Percentiles rank a stretch among this genome's conserved stretches.
Evolutionary conservation across 1,140 invertebrate genomes (phyloP).

Genomic region (Musca vetustissima): DNA sequence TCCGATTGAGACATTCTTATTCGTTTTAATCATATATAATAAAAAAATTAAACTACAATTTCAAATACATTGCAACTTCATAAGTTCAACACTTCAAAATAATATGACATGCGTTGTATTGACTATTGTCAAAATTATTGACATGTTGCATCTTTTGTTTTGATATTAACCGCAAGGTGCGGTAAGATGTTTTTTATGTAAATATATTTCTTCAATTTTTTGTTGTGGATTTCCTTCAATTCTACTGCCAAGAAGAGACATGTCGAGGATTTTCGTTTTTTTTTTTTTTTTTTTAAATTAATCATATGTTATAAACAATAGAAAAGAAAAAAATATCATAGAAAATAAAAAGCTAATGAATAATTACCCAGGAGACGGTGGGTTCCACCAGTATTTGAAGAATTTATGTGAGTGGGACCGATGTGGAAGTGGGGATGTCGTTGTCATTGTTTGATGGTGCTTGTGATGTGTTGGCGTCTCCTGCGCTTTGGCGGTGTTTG

Average conservation of each 20-base stretch:
- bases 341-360: conserved; percentile 14
- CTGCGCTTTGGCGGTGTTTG: conserved; percentile 1
- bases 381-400: conserved; percentile 6
- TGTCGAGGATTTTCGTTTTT: background rate
- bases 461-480: background rate
- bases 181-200: conserved; percentile 2
- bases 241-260: background rate
- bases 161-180: conserved; percentile 25
- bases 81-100: background rate
- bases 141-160: background rate
- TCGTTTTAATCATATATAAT: too few relatives aligned
- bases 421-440: too few relatives aligned
- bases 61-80: background rate
- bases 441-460: too few relatives aligned
- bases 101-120: background rate
- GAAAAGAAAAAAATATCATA: conserved; percentile 4
- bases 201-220: background rate
- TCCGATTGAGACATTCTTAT: too few relatives aligned
- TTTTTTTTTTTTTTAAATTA: conserved; percentile 10
- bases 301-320: background rate
- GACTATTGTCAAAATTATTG: conserved; percentile 21
- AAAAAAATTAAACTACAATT: too few relatives aligned
- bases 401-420: conserved; percentile 1
- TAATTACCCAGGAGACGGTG: background rate
- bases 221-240: conserved; percentile 19